Conservation (phyloP, 2,888 invertebrate species). For the Lycia hirtaria region DNA sequence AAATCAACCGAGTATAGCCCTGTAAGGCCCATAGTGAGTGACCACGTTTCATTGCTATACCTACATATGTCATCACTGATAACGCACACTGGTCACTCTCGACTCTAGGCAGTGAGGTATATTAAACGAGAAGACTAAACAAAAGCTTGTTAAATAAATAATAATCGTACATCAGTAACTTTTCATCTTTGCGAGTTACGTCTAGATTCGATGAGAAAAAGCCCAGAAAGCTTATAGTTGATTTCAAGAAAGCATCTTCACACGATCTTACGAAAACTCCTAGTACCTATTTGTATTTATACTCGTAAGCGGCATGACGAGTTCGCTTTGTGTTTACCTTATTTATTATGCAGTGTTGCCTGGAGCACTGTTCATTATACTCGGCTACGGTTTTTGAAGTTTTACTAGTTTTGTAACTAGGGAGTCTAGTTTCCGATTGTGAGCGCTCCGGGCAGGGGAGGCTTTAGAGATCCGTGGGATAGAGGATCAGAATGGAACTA, state of each 20-base stretch:
- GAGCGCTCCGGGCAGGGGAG: background rate
- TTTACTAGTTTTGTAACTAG: conserved; percentile 30
- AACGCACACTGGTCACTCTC: too few species aligned
- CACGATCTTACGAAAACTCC: background rate
- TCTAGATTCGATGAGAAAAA: too few species aligned
- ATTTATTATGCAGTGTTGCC: conserved; percentile 31
- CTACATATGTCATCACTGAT: too few species aligned
- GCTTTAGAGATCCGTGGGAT: background rate
- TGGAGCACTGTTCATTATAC: conserved; percentile 24
- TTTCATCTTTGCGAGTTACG: too few species aligned
- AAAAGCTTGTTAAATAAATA: too few species aligned
- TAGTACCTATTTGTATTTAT: conserved; percentile 1
- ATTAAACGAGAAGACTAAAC: too few species aligned
- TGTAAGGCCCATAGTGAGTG: too few species aligned
- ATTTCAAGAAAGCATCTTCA: background rate
- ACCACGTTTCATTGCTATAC: too few species aligned
- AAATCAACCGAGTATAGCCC: too few species aligned
- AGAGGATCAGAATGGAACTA: background rate
- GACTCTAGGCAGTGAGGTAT: too few species aligned
- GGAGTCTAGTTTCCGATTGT: conserved; percentile 33
- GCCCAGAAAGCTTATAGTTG: background rate
- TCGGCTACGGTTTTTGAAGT: conserved; percentile 28
- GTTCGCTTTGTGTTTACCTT: conserved; percentile 25
- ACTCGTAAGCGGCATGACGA: conserved; percentile 13
- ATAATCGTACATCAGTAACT: too few species aligned